Percentiles rank a stretch among this genome's conserved stretches.
phyloP scores from a whole-genome alignment of 2,888 invertebrate species.

The Candidula unifasciata region DNA sequence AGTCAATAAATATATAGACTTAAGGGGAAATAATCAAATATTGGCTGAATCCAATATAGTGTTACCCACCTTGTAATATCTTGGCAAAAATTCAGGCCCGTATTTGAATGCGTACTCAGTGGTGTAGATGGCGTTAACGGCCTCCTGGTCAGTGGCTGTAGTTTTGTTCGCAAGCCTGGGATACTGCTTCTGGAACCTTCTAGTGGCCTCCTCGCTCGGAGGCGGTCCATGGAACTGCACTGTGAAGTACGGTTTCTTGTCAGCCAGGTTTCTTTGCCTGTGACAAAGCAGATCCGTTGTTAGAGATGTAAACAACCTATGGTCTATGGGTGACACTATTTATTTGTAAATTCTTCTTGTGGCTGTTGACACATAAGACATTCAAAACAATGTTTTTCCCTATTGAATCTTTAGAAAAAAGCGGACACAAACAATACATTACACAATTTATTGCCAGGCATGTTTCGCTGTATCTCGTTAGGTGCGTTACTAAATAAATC shows the following conservation, averaged over 20 bases:
- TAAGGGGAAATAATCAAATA: neutral
- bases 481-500: no score
- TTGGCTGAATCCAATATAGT: neutral
- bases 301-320: no score
- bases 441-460: no score
- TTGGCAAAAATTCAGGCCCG: neutral
- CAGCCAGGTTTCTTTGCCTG: neutral
- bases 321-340: no score
- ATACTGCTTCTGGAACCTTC: neutral
- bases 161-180: neutral
- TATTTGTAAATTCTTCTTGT: no score
- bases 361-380: no score
- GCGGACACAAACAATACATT: no score
- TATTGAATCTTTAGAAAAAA: no score
- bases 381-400: no score
- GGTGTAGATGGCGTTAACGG: neutral
- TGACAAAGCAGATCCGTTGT: no score
- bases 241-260: neutral
- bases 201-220: neutral
- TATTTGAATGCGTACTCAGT: conserved; percentile 4
- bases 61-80: neutral
- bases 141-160: neutral
- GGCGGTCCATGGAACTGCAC: neutral
- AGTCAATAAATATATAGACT: no score
- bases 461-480: no score